A percentile compares a stretch with the other conserved stretches of the same genome.
Evolutionary conservation across 1,140 invertebrate genomes (phyloP).

Genomic region (Hypsibius dujardini): DNA sequence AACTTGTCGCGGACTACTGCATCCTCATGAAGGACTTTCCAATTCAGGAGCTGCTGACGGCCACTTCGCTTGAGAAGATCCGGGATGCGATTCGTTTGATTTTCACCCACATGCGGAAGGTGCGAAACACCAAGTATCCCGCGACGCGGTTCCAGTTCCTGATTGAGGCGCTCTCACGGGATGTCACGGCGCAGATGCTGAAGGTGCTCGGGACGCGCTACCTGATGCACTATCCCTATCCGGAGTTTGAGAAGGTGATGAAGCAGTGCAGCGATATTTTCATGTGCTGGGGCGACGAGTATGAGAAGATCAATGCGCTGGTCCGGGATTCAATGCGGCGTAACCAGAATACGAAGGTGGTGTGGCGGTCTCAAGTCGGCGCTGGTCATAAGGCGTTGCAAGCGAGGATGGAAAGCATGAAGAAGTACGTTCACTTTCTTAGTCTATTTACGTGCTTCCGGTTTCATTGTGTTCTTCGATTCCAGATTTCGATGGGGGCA

Average conservation of each 20-base stretch:
- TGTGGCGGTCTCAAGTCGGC: constrained; percentile 62
- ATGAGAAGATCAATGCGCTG: constrained; percentile 81
- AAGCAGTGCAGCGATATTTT: constrained; percentile 88
- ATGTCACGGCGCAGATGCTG: constrained; percentile 74
- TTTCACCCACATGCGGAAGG: constrained; percentile 83
- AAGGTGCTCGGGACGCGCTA: constrained; percentile 44
- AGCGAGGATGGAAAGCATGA: constrained; percentile 84
- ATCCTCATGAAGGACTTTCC: constrained; percentile 99
- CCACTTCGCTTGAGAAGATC: constrained; percentile 85
- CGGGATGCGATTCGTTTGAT: constrained; percentile 71
- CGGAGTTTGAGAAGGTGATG: constrained; percentile 96
- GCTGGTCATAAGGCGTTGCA: constrained; percentile 89
- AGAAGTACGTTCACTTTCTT: constrained; percentile 39
- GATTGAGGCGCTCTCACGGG: constrained; percentile 90
- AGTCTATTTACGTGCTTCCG: constrained; percentile 6
- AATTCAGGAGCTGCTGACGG: constrained; percentile 86
- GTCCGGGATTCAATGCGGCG: constrained; percentile 81
- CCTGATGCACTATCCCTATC: constrained; percentile 29
- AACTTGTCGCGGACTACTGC: constrained; percentile 93
- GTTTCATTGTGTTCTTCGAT: neutral
- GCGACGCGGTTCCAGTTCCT: constrained; percentile 75
- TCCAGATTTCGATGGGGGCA: constrained; percentile 72
- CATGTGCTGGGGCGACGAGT: constrained; percentile 93
- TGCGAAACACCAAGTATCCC: constrained; percentile 91
- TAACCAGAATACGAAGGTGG: constrained; percentile 89